These are phyloP conservation scores for Stenopsyche tienmushanensis DNA, from an alignment of 1,140 invertebrate genomes.

Conservation along the genomic window DNA sequence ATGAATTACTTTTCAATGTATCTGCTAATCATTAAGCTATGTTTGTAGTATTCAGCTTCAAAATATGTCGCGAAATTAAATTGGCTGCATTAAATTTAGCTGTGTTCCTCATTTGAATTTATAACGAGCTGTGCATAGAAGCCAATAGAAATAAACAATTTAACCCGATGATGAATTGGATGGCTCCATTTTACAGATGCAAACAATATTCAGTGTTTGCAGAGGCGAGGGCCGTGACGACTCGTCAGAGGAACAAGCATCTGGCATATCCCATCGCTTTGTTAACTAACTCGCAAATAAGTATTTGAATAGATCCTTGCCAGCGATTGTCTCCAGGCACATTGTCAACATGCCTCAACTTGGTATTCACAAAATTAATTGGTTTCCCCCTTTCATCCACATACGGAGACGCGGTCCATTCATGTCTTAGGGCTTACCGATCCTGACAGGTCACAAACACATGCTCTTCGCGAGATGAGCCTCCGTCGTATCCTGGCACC, in stretches of 20 bases:
- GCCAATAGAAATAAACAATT: constrained; percentile 7
- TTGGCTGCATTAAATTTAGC: too few relatives aligned
- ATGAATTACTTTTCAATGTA: too few relatives aligned
- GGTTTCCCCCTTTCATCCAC: constrained; percentile 2
- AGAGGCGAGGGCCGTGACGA: background rate
- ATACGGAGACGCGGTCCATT: background rate
- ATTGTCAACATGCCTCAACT: constrained; percentile 10
- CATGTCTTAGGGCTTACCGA: constrained; percentile 4
- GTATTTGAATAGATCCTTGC: constrained; percentile 7
- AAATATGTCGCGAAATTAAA: too few relatives aligned
- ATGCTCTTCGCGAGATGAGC: too few relatives aligned
- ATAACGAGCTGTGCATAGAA: background rate
- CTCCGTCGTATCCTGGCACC: too few relatives aligned
- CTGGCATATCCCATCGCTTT: constrained; percentile 8
- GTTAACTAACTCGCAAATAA: constrained; percentile 11
- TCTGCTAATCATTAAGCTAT: too few relatives aligned
- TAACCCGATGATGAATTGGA: background rate
- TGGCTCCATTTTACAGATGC: too few relatives aligned
- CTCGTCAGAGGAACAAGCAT: background rate
- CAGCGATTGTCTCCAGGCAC: background rate
- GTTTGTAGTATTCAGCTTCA: too few relatives aligned
- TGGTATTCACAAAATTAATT: constrained; percentile 21
- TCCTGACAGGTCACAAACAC: too few relatives aligned
- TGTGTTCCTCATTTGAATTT: too few relatives aligned
- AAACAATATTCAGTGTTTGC: too few relatives aligned